Evolutionary conservation across 2,797 vertebrate genomes (phyloP).

Genomic region (Peromyscus aztecus): DNA sequence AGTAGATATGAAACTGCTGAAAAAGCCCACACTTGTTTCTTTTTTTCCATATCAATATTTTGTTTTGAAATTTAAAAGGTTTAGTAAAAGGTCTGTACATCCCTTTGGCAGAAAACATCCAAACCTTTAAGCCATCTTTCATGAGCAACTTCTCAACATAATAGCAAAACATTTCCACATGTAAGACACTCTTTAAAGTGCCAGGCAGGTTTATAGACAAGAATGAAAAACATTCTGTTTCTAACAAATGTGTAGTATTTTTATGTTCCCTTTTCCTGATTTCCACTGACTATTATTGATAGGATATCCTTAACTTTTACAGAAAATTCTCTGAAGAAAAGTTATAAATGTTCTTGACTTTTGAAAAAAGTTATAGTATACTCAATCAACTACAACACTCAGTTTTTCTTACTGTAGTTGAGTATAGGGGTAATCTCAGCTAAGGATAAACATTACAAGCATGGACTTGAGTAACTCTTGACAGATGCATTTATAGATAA

Average conservation of each 20-base stretch:
- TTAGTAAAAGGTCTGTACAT: conserved; percentile 46
- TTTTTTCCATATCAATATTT: conserved; percentile 67
- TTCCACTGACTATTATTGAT: not conserved
- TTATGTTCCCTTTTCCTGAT: not conserved
- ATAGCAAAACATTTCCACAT: conserved; percentile 39
- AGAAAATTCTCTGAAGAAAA: conserved; percentile 35
- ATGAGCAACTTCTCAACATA: conserved; percentile 50
- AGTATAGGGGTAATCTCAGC: not conserved
- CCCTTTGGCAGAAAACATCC: conserved; percentile 11
- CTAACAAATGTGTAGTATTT: not conserved
- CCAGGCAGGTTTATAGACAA: conserved; percentile 38
- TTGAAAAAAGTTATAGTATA: not conserved
- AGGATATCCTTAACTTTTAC: conserved; percentile 56
- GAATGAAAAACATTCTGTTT: conserved; percentile 40
- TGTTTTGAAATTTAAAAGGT: conserved; percentile 48
- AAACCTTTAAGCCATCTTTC: conserved; percentile 45
- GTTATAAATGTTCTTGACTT: conserved; percentile 52
- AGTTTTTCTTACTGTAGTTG: conserved; percentile 37
- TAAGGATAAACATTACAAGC: conserved; percentile 36
- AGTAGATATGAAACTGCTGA: not conserved
- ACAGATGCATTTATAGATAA: conserved; percentile 23
- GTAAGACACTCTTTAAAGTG: conserved; percentile 53
- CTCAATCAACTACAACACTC: not conserved
- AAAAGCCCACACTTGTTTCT: conserved; percentile 20
- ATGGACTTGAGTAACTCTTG: conserved; percentile 11